Percentiles rank a stretch among this genome's conserved stretches.
phyloP scores from a whole-genome alignment of 2,113 vertebrate genomes.

The Crotalus tigris region DNA sequence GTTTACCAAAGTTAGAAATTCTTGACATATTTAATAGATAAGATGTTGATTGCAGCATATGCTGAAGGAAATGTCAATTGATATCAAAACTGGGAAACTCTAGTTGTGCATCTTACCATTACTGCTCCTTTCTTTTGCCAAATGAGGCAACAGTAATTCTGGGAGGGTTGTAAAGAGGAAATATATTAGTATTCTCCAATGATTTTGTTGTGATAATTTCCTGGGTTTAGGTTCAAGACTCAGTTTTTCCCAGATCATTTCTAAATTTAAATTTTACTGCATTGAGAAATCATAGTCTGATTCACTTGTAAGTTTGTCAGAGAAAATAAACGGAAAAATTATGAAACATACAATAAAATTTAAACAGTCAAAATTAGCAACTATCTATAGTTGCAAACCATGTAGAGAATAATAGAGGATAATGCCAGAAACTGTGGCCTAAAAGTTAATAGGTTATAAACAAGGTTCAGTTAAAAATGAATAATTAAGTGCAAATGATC shows the following conservation, averaged over 20 bases:
- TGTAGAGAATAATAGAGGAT: neutral
- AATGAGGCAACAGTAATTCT: neutral
- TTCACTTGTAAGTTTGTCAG: neutral
- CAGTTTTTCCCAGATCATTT: neutral
- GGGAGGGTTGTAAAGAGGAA: neutral
- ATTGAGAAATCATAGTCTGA: neutral
- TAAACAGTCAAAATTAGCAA: neutral
- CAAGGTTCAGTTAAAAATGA: neutral
- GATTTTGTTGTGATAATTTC: neutral
- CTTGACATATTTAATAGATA: neutral
- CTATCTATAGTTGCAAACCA: neutral
- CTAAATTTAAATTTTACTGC: neutral
- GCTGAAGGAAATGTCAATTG: neutral
- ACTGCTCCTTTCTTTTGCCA: neutral
- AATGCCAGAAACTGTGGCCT: neutral
- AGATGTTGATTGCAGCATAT: neutral
- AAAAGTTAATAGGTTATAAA: neutral
- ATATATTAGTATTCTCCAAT: neutral
- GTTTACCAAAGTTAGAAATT: neutral
- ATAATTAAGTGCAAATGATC: neutral
- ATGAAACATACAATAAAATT: neutral
- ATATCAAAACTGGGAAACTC: neutral
- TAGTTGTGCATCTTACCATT: neutral
- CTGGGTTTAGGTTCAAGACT: neutral
- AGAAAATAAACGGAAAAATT: neutral